Conservation (phyloP, 2,888 invertebrate species). For the Molanna angustata region DNA sequence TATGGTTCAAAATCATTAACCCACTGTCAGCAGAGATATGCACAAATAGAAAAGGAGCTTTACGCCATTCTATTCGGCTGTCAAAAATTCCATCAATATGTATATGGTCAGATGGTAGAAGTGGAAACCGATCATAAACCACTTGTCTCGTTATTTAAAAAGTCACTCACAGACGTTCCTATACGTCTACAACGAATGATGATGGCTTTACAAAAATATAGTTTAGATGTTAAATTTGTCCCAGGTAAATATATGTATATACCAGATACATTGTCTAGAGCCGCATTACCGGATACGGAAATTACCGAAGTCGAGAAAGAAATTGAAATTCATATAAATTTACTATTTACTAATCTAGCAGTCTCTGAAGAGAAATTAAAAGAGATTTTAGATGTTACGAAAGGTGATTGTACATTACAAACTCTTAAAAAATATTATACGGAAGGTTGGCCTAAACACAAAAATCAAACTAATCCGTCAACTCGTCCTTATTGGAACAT, state of each 20-base stretch:
- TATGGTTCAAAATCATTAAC: constrained; percentile 35
- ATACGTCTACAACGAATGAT: constrained; percentile 34
- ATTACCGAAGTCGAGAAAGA: not conserved
- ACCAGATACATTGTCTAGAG: constrained; percentile 30
- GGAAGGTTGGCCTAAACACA: not conserved
- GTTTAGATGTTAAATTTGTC: constrained; percentile 28
- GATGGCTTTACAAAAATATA: constrained; percentile 32
- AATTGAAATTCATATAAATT: not conserved
- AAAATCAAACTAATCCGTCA: not conserved
- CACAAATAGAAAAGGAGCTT: constrained; percentile 37
- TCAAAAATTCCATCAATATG: constrained; percentile 35
- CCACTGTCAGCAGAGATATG: no score
- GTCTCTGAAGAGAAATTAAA: not conserved
- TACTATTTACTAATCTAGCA: not conserved
- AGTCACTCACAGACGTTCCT: constrained; percentile 29
- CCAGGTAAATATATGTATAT: constrained; percentile 16
- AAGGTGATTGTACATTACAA: not conserved
- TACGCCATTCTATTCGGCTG: constrained; percentile 34
- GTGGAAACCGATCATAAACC: constrained; percentile 37
- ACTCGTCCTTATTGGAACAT: not conserved
- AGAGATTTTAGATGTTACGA: not conserved
- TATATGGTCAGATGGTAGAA: constrained; percentile 33
- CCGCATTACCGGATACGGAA: not conserved
- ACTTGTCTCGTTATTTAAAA: constrained; percentile 35
- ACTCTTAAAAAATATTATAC: not conserved